Evolutionary conservation across 1,140 invertebrate genomes (phyloP), one percentile per base, ranked within the genome.

Genomic region (Drosophila bipectinata): DNA sequence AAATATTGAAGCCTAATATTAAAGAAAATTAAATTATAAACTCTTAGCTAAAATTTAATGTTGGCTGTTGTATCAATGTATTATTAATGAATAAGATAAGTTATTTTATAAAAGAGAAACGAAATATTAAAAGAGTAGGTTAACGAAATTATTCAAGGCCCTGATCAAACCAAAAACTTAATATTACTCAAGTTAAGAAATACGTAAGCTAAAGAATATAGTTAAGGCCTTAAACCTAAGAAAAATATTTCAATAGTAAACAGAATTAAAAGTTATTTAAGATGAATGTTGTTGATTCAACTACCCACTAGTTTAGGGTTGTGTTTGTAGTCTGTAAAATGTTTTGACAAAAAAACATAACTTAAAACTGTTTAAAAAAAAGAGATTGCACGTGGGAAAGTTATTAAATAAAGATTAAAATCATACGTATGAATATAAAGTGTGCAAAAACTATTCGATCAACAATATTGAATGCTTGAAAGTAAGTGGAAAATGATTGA

Each of bases 231-330:
- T 7, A 37, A 48, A 6, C 32, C 6, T 24, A 30, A 26, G 15
- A 48, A 44, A 55, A 39, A 30, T 39, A 18, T 45, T 28, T 49
- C 15, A 44, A 54, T 32, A 15, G 5, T 1, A 15, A 14, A 15
- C 41, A 21, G 28, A 45, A 1, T 26, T 37, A n/a, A 32, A 28
- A 18, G n/a, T 30, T 12, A 34, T 18, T 55, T 53, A 56, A 63
- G 24, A 7, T 15, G 28, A 30, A 30, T 30, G 51, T 68, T 69
- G 49, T 57, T 69, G 6, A 54, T 34, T 56, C 63, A 69, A 49
- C 39, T 66, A 49, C n/a, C 51, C 51, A 69, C 51, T 69, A 69
- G 64, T 48, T 69, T 56, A 69, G 66, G 62, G 63, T 57, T 69
- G 51, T 69, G 51, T 68, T 68, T 56, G 49, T 56, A 32, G 66